Evolutionary conservation across 64 coral and sea anemone species (phyloP).

Genomic region (Acropora yongei): DNA sequence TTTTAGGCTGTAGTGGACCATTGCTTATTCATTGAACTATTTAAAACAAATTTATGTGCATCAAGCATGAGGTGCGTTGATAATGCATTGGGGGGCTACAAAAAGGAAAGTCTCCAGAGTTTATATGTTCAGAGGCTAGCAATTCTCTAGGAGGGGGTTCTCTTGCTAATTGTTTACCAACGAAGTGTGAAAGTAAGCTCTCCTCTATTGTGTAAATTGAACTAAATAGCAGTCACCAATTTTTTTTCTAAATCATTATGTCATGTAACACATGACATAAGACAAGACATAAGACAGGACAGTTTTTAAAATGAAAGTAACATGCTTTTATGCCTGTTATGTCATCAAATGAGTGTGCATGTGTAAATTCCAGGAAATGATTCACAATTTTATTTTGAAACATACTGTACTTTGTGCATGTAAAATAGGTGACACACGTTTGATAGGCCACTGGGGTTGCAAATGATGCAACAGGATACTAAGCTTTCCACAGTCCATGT

Average conservation of each 20-base stretch:
- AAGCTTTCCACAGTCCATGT: constrained; percentile 15
- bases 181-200: not conserved
- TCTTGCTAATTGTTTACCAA: not conserved
- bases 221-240: not conserved
- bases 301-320: not conserved
- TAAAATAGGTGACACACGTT: not conserved
- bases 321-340: not conserved
- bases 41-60: not conserved
- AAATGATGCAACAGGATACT: not conserved
- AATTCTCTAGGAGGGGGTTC: not conserved
- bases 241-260: not conserved
- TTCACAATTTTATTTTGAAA: not conserved
- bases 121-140: not conserved
- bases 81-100: not conserved
- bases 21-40: not conserved
- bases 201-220: not conserved
- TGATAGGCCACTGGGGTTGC: not conserved
- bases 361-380: not conserved
- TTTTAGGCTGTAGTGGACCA: not conserved
- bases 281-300: no score
- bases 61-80: not conserved
- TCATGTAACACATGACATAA: no score
- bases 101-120: not conserved
- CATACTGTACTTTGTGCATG: not conserved
- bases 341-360: constrained; percentile 1